A percentile compares a stretch with the other conserved stretches of the same genome.
Conservation (phyloP, 2,888 invertebrate species). For the Drosophila barbarae region DNA sequence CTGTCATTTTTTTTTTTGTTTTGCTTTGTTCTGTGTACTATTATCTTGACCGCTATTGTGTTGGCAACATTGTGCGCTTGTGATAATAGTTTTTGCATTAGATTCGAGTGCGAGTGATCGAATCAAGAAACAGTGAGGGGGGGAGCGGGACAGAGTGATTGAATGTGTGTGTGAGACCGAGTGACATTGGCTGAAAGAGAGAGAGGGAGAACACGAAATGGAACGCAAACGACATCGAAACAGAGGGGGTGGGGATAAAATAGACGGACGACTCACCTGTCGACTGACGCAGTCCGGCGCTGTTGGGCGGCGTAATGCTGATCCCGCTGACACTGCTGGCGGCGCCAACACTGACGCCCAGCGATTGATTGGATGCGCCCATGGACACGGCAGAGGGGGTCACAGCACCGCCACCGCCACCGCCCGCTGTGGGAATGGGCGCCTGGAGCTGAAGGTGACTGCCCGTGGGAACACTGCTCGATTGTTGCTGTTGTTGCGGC, state of each 20-base stretch:
- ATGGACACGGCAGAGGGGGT: slow-evolving; percentile 59
- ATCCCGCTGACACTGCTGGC: slow-evolving; percentile 61
- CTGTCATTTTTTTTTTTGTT: too few relatives aligned
- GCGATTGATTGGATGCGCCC: slow-evolving; percentile 71
- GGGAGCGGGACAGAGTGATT: slow-evolving; percentile 9
- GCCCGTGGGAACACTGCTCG: slow-evolving; percentile 69
- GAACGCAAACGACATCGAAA: slow-evolving; percentile 55
- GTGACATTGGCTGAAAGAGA: slow-evolving; percentile 34
- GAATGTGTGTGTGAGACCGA: neutral
- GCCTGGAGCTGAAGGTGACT: slow-evolving; percentile 69
- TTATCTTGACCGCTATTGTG: slow-evolving; percentile 17
- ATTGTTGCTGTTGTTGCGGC: slow-evolving; percentile 50
- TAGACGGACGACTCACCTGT: slow-evolving; percentile 67
- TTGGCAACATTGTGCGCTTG: slow-evolving; percentile 8
- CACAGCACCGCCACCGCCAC: slow-evolving; percentile 16
- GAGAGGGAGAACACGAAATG: slow-evolving; percentile 13
- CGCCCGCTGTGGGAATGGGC: slow-evolving; percentile 37
- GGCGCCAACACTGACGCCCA: slow-evolving; percentile 59
- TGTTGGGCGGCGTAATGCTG: slow-evolving; percentile 77
- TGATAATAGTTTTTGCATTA: slow-evolving; percentile 19
- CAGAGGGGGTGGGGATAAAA: slow-evolving; percentile 2
- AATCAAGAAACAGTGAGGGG: slow-evolving; percentile 6
- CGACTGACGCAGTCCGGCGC: slow-evolving; percentile 75
- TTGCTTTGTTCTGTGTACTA: neutral
- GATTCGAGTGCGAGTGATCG: slow-evolving; percentile 20